Percentiles rank a stretch among this genome's conserved stretches.
Conservation (phyloP, 2,888 invertebrate genomes). For the Phasia obesa region DNA sequence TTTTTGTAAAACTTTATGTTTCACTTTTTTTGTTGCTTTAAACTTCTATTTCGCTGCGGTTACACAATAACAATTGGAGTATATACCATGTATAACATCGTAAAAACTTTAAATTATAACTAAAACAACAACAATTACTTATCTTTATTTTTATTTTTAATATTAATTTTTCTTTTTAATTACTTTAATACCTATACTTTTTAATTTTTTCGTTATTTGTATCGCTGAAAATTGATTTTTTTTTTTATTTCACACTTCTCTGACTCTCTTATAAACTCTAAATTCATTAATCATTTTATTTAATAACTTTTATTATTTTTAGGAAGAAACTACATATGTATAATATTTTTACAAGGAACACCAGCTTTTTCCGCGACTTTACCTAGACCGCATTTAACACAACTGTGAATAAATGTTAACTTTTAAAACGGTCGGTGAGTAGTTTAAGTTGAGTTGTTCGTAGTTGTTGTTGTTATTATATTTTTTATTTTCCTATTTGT, state of each 20-base stretch:
- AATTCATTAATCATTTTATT: background rate
- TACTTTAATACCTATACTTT: background rate
- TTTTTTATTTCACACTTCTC: slow-evolving; percentile 6
- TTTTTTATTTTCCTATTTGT: slow-evolving; percentile 19
- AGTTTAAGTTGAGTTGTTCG: slow-evolving; percentile 46
- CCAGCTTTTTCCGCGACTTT: slow-evolving; percentile 52
- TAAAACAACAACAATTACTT: slow-evolving; percentile 23
- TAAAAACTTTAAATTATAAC: slow-evolving; percentile 28
- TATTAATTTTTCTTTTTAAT: background rate
- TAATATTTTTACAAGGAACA: slow-evolving; percentile 15
- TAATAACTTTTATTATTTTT: slow-evolving; percentile 7
- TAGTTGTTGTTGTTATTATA: slow-evolving; percentile 40
- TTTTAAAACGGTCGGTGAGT: slow-evolving; percentile 53
- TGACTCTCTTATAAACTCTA: background rate
- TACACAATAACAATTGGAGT: slow-evolving; percentile 58
- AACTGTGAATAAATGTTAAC: slow-evolving; percentile 61
- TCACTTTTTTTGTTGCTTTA: slow-evolving; percentile 21
- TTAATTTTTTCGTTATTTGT: background rate
- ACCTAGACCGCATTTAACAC: slow-evolving; percentile 66
- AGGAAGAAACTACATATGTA: background rate
- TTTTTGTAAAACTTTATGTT: slow-evolving; percentile 14
- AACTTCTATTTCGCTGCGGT: slow-evolving; percentile 49
- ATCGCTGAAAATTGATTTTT: slow-evolving; percentile 23
- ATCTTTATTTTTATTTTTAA: background rate
- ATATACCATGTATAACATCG: slow-evolving; percentile 19